Percentiles rank a stretch among this genome's conserved stretches.
phyloP scores from a whole-genome alignment of 2,797 vertebrate genomes.

The Sebastes oblongus region DNA sequence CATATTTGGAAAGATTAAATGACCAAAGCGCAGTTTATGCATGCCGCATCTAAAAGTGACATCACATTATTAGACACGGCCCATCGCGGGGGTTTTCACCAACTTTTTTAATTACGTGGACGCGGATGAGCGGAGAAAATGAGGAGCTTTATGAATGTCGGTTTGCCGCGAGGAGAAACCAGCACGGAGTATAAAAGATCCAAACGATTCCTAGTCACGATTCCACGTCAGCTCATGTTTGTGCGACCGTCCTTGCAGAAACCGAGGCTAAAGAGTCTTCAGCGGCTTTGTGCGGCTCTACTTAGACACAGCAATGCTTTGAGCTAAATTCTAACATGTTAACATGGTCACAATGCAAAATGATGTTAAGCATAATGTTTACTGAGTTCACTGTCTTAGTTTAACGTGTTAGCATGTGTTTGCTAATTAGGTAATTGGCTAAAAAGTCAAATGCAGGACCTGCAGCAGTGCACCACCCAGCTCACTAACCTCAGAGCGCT shows the following conservation, averaged over 20 bases:
- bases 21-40: too few relatives aligned
- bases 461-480: neutral
- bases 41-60: too few relatives aligned
- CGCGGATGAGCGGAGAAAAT: too few relatives aligned
- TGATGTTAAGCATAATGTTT: neutral
- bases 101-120: too few relatives aligned
- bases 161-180: too few relatives aligned
- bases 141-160: too few relatives aligned
- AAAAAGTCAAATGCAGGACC: neutral
- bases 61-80: too few relatives aligned
- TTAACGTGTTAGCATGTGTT: neutral
- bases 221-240: too few relatives aligned
- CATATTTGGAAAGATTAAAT: neutral
- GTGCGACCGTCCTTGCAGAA: too few relatives aligned
- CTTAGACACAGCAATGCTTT: neutral
- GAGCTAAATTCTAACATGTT: neutral
- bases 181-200: too few relatives aligned
- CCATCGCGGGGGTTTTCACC: too few relatives aligned
- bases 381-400: neutral
- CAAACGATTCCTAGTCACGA: too few relatives aligned
- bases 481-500: slow-evolving; percentile 22
- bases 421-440: neutral
- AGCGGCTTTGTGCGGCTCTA: neutral
- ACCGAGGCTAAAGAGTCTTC: neutral
- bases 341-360: neutral